phyloP scores from a whole-genome alignment of 2,888 invertebrate species.

The Taenaris catops region DNA sequence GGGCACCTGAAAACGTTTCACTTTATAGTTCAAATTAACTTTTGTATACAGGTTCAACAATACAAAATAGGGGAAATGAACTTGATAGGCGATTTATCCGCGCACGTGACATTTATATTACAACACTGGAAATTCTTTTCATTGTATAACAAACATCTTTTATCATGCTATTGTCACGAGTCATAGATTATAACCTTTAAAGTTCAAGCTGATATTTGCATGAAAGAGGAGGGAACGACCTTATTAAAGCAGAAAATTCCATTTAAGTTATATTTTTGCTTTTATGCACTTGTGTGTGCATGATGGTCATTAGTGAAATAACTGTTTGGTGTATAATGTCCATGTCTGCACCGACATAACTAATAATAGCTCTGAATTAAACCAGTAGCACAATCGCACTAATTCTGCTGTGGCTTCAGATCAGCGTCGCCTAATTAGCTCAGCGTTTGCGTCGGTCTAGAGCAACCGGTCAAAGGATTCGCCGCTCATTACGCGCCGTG shows the following conservation, averaged over 20 bases:
- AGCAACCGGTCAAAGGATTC: slow-evolving; percentile 72
- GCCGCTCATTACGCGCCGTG: slow-evolving; percentile 66
- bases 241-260: slow-evolving; percentile 5
- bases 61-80: slow-evolving; percentile 19
- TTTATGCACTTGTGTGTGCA: too few relatives aligned
- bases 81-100: slow-evolving; percentile 10
- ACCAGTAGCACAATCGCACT: slow-evolving; percentile 56
- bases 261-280: background rate
- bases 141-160: slow-evolving; percentile 11
- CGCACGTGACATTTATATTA: slow-evolving; percentile 23
- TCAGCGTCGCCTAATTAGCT: slow-evolving; percentile 71
- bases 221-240: slow-evolving; percentile 25
- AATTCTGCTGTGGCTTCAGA: slow-evolving; percentile 69
- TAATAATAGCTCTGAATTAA: slow-evolving; percentile 32
- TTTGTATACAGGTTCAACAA: slow-evolving; percentile 23
- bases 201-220: slow-evolving; percentile 70
- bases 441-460: slow-evolving; percentile 52
- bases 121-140: slow-evolving; percentile 4
- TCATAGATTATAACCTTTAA: slow-evolving; percentile 64
- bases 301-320: slow-evolving; percentile 9
- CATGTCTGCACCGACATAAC: slow-evolving; percentile 17
- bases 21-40: slow-evolving; percentile 54
- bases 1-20: slow-evolving; percentile 59
- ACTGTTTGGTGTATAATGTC: slow-evolving; percentile 34
- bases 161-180: slow-evolving; percentile 29